Evolutionary conservation across 1,140 invertebrate species (phyloP).

Genomic region (Kradibia gibbosae): DNA sequence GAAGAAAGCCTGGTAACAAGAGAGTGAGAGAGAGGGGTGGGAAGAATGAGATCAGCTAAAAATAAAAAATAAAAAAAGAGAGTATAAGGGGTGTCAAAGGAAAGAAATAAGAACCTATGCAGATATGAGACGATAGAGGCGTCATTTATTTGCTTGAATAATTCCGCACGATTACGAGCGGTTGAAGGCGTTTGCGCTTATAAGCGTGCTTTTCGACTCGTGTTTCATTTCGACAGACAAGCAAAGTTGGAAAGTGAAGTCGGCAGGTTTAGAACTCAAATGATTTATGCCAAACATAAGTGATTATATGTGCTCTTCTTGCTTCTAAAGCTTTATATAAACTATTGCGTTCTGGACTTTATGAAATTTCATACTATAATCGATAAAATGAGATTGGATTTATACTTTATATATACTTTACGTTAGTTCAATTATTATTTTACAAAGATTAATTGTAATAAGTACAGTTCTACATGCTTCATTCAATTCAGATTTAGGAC

Average conservation of each 20-base stretch:
- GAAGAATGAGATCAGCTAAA: neutral
- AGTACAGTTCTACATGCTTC: neutral
- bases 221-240: constrained; percentile 28
- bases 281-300: constrained; percentile 8
- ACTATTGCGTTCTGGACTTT: neutral
- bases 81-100: neutral
- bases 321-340: constrained; percentile 1
- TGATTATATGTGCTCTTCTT: constrained; percentile 1
- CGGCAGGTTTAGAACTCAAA: neutral
- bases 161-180: constrained; percentile 33
- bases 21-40: neutral
- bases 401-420: neutral
- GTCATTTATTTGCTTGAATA: constrained; percentile 33
- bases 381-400: neutral
- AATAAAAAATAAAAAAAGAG: neutral
- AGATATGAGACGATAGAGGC: too few relatives aligned
- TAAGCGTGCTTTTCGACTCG: constrained; percentile 26
- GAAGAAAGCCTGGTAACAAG: too few relatives aligned
- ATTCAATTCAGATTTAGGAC: neutral
- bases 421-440: neutral
- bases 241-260: constrained; percentile 30
- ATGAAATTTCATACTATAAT: neutral
- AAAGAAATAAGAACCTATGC: neutral
- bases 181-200: neutral
- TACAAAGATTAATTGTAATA: neutral